phyloP scores from a whole-genome alignment of 2,888 invertebrate genomes.

The Notodonta ziczac region DNA sequence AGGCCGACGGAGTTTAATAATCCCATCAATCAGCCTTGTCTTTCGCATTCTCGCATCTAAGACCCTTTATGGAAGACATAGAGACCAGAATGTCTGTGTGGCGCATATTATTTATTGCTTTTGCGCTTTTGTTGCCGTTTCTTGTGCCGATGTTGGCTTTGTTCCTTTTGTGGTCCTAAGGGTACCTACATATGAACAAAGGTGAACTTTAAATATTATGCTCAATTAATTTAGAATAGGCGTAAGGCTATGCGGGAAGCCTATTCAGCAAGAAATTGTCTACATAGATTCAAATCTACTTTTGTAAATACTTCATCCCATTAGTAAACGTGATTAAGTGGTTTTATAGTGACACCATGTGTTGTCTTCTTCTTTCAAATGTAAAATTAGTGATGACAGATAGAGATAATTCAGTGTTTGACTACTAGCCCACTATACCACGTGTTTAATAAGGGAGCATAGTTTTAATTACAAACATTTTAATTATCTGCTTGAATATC shows the following conservation, averaged over 20 bases:
- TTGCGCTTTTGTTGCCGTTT: conserved; percentile 2
- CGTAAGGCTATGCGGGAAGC: neutral
- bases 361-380: too few relatives aligned
- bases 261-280: neutral
- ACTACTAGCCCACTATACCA: too few relatives aligned
- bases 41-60: conserved; percentile 2
- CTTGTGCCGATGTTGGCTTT: neutral
- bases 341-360: too few relatives aligned
- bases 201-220: neutral
- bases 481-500: too few relatives aligned
- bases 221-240: neutral
- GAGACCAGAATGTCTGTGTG: neutral
- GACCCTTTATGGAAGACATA: conserved; percentile 1
- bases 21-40: conserved; percentile 6
- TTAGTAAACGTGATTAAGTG: too few relatives aligned
- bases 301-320: too few relatives aligned
- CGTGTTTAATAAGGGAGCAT: too few relatives aligned
- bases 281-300: too few relatives aligned
- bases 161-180: neutral
- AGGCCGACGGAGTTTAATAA: neutral
- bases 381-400: too few relatives aligned
- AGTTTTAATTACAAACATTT: too few relatives aligned
- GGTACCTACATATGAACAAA: neutral
- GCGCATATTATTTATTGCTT: conserved; percentile 3
- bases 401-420: too few relatives aligned